Conservation (phyloP, 2,888 invertebrate species). For the Polyommatus iphigenia region DNA sequence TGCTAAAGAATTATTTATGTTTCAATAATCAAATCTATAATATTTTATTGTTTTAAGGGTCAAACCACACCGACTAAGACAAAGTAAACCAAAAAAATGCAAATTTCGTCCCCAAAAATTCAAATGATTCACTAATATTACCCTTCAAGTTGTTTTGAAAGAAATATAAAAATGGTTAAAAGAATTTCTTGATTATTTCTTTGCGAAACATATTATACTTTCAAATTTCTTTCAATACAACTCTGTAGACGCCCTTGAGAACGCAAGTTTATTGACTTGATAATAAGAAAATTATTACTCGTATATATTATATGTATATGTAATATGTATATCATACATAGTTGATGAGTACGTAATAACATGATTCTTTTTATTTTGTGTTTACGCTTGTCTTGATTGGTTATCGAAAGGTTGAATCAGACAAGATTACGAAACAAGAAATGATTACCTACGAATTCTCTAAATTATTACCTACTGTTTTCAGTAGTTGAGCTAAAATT, state of each 20-base stretch:
- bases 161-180: background rate
- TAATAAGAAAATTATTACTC: background rate
- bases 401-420: background rate
- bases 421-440: background rate
- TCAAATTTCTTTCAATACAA: conserved; percentile 28
- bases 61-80: background rate
- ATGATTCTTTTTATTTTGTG: background rate
- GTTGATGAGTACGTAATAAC: background rate
- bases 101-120: background rate
- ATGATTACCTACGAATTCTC: too few species aligned
- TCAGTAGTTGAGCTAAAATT: too few species aligned
- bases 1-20: too few species aligned
- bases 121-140: conserved; percentile 9
- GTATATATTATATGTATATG: too few species aligned
- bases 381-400: background rate
- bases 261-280: conserved; percentile 9
- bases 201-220: conserved; percentile 32
- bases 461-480: too few species aligned
- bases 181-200: conserved; percentile 22
- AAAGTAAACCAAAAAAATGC: background rate
- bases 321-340: background rate
- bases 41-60: too few species aligned
- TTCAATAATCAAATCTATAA: too few species aligned
- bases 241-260: background rate
- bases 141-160: background rate